Conservation (phyloP, 2,888 invertebrate genomes). For the Spialia ferax region DNA sequence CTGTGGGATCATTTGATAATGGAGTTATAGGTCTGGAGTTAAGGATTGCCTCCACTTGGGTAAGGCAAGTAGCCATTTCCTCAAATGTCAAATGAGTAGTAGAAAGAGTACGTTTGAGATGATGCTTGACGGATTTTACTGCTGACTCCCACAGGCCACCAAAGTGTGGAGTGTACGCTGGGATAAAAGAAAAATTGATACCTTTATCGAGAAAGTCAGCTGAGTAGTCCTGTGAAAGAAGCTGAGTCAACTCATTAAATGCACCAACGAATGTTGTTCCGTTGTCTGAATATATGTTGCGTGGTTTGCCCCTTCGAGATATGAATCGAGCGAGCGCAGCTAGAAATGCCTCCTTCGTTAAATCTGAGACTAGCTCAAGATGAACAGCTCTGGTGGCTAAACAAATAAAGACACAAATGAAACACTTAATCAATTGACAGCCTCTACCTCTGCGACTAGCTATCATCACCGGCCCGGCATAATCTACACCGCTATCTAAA, state of each 20-base stretch:
- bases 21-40: conserved; percentile 10
- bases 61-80: not conserved
- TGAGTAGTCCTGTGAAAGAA: conserved; percentile 31
- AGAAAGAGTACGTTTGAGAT: conserved; percentile 2
- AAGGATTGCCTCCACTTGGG: conserved; percentile 1
- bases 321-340: conserved; percentile 41
- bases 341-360: conserved; percentile 17
- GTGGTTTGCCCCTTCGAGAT: conserved; percentile 40
- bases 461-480: conserved; percentile 48
- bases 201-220: conserved; percentile 11
- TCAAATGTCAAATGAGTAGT: conserved; percentile 1
- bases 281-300: conserved; percentile 49
- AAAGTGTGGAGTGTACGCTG: conserved; percentile 9
- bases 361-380: conserved; percentile 37
- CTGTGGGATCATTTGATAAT: conserved; percentile 24
- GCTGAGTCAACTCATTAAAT: conserved; percentile 29
- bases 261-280: conserved; percentile 55
- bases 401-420: conserved; percentile 46
- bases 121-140: conserved; percentile 4
- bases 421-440: conserved; percentile 42
- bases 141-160: conserved; percentile 10
- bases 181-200: conserved; percentile 15
- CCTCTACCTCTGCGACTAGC: conserved; percentile 47
- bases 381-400: conserved; percentile 47
- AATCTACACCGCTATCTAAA: conserved; percentile 43